phyloP scores from a whole-genome alignment of 1,140 invertebrate species.

The Bombus turneri region DNA sequence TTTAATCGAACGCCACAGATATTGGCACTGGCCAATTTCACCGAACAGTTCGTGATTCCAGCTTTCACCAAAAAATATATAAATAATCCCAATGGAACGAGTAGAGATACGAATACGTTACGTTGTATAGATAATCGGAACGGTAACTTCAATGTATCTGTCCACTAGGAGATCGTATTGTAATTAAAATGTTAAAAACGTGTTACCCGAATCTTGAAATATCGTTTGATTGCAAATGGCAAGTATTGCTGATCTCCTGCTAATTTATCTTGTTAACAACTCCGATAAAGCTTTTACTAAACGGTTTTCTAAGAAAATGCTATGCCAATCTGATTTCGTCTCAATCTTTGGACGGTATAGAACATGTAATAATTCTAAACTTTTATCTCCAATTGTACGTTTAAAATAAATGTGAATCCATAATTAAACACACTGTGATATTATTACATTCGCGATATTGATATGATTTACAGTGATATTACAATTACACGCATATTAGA shows the following conservation, averaged over 20 bases:
- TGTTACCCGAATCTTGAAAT: background rate
- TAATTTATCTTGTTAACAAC: background rate
- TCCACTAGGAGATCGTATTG: background rate
- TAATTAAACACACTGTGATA: no score
- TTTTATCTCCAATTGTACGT: background rate
- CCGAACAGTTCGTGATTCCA: background rate
- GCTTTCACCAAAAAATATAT: background rate
- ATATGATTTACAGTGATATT: background rate
- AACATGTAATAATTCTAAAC: no score
- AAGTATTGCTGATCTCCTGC: background rate
- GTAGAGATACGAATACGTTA: background rate
- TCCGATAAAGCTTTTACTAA: background rate
- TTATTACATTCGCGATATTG: background rate
- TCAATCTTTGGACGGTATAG: no score
- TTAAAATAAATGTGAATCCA: background rate
- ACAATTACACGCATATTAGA: background rate
- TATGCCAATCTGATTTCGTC: background rate
- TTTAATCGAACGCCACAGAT: background rate
- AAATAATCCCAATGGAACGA: background rate
- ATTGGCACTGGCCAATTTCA: slow-evolving; percentile 8
- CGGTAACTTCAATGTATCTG: background rate
- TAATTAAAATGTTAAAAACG: background rate
- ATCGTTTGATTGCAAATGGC: background rate
- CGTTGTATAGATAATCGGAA: background rate
- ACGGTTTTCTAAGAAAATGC: background rate